Evolutionary conservation across 2,113 vertebrate genomes (phyloP).

Genomic region (Brachyistius frenatus): DNA sequence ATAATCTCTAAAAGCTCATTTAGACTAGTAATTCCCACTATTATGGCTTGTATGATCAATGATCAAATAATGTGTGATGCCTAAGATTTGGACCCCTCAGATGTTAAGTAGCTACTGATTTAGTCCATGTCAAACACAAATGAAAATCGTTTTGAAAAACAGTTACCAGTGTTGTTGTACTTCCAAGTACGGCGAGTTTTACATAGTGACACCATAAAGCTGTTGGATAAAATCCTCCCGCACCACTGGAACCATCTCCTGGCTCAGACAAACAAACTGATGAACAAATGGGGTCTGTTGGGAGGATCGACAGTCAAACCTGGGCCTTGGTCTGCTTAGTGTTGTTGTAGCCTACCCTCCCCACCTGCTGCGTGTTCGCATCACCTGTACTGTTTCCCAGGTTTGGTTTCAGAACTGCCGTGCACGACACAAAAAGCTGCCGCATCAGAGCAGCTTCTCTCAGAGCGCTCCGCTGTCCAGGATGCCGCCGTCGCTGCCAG

Average conservation of each 20-base stretch:
- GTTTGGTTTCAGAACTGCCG: slow-evolving; percentile 99
- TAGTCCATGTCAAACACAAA: slow-evolving; percentile 9
- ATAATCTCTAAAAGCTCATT: not conserved
- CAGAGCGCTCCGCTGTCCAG: slow-evolving; percentile 87
- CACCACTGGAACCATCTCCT: not conserved
- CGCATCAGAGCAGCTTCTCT: slow-evolving; percentile 88
- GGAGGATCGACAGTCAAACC: not conserved
- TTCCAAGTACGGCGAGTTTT: too few species aligned
- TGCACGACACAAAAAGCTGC: slow-evolving; percentile 97
- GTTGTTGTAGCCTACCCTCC: not conserved
- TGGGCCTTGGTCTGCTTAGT: not conserved
- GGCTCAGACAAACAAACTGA: slow-evolving; percentile 2
- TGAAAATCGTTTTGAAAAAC: too few species aligned
- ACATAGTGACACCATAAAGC: not conserved
- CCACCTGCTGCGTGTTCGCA: slow-evolving; percentile 4
- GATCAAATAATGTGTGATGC: too few species aligned
- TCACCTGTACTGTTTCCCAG: slow-evolving; percentile 69
- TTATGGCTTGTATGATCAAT: not conserved
- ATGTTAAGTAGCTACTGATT: not conserved
- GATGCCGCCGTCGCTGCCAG: slow-evolving; percentile 89
- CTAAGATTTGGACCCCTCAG: too few species aligned
- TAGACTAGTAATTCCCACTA: too few species aligned
- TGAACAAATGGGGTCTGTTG: not conserved
- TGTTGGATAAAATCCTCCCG: not conserved
- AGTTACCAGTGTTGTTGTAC: too few species aligned